Conservation (phyloP, 1,140 invertebrate species). For the Drosophila seguyi region DNA sequence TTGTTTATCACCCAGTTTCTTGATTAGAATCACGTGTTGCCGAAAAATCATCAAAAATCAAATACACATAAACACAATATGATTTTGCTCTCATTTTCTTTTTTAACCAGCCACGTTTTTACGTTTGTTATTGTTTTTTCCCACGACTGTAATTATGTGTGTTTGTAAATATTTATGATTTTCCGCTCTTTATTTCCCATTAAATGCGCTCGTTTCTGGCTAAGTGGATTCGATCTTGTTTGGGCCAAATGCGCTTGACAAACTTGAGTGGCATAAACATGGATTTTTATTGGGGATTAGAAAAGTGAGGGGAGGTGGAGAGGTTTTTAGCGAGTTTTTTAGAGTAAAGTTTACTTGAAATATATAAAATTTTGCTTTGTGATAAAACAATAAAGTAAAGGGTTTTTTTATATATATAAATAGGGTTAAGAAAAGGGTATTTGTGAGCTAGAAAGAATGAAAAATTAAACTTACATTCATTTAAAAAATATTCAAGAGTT, state of each 20-base stretch:
- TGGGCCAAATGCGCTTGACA: slow-evolving; percentile 42
- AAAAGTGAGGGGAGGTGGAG: not conserved
- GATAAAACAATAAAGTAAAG: not conserved
- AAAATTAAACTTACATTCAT: not conserved
- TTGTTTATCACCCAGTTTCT: slow-evolving; percentile 35
- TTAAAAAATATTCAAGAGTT: not conserved
- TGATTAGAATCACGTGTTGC: slow-evolving; percentile 61
- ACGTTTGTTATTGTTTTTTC: slow-evolving; percentile 64
- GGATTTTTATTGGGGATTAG: not conserved
- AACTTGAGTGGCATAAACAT: slow-evolving; percentile 35
- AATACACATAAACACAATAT: slow-evolving; percentile 32
- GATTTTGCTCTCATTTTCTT: slow-evolving; percentile 12
- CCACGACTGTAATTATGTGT: slow-evolving; percentile 61
- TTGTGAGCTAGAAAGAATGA: not conserved
- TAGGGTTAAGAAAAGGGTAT: not conserved
- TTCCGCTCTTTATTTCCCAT: slow-evolving; percentile 52
- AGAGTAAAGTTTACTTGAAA: too few species aligned
- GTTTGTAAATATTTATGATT: slow-evolving; percentile 73
- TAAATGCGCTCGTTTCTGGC: slow-evolving; percentile 37
- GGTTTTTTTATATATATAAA: not conserved
- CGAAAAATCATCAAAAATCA: slow-evolving; percentile 32
- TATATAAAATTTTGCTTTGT: not conserved
- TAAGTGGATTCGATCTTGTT: slow-evolving; percentile 56
- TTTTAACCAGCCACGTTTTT: slow-evolving; percentile 36
- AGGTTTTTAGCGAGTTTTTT: not conserved